Evolutionary conservation across 2,797 vertebrate species (phyloP).

Genomic region (Bryconaethiops microstoma): DNA sequence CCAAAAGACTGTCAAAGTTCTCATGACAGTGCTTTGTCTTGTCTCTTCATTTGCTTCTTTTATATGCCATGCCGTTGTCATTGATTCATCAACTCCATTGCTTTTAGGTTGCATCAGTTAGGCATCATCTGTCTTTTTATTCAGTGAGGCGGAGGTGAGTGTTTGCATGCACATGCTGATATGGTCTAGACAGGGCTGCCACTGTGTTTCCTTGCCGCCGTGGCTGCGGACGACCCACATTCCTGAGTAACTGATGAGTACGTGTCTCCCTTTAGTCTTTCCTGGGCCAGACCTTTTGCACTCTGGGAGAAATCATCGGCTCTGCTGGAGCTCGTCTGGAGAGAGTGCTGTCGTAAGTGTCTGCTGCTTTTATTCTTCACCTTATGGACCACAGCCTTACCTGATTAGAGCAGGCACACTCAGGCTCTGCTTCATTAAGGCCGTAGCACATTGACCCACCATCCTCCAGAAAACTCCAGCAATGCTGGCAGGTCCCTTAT

Average conservation of each 20-base stretch:
- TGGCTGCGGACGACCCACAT: slow-evolving; percentile 32
- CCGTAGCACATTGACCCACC: not conserved
- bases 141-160: slow-evolving; percentile 53
- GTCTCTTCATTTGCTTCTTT: slow-evolving; percentile 34
- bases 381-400: not conserved
- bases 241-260: slow-evolving; percentile 36
- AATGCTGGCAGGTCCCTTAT: not conserved
- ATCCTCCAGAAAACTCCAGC: not conserved
- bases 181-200: slow-evolving; percentile 41
- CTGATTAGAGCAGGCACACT: slow-evolving; percentile 7
- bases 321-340: slow-evolving; percentile 89
- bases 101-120: slow-evolving; percentile 57
- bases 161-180: slow-evolving; percentile 29
- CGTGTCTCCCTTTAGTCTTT: slow-evolving; percentile 82
- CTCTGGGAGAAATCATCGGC: slow-evolving; percentile 95
- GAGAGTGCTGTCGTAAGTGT: slow-evolving; percentile 89
- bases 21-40: slow-evolving; percentile 10
- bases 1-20: slow-evolving; percentile 17
- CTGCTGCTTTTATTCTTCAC: slow-evolving; percentile 23
- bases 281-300: slow-evolving; percentile 93
- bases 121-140: slow-evolving; percentile 50
- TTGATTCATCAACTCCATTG: slow-evolving; percentile 54
- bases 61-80: slow-evolving; percentile 37
- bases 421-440: not conserved
- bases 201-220: slow-evolving; percentile 25